Conservation (phyloP, 2,113 vertebrate genomes). For the Poecile atricapillus region DNA sequence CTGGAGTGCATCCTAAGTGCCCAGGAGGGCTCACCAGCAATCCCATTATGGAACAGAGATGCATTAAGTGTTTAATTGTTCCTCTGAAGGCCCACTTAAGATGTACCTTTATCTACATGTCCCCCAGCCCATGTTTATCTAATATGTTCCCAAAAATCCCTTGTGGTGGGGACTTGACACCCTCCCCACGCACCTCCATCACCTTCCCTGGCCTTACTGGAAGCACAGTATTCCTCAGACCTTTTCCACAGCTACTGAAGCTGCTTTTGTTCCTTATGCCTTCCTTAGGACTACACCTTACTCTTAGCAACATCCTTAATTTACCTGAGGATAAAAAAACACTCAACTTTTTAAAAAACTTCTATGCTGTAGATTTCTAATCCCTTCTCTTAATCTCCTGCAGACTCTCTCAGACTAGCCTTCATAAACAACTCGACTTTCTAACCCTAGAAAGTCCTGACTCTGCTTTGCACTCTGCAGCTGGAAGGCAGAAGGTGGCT, state of each 20-base stretch:
- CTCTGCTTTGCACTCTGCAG: fast-evolving
- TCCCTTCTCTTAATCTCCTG: background rate
- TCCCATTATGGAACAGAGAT: background rate
- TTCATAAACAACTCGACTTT: background rate
- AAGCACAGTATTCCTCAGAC: background rate
- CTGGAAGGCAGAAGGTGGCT: background rate
- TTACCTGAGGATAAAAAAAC: background rate
- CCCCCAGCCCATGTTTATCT: background rate
- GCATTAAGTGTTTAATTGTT: background rate
- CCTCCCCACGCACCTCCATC: fast-evolving
- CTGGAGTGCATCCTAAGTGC: background rate
- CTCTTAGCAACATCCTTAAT: background rate
- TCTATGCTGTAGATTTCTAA: background rate
- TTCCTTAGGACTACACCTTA: background rate
- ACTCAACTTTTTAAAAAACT: background rate
- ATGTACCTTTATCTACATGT: background rate
- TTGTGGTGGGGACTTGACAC: background rate
- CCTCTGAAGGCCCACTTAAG: background rate
- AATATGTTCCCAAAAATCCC: background rate
- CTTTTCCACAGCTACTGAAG: background rate
- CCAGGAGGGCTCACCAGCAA: background rate
- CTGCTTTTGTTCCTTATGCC: background rate
- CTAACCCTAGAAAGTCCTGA: background rate
- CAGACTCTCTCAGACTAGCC: background rate
- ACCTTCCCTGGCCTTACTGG: background rate